Evolutionary conservation across 2,888 invertebrate species (phyloP).

Genomic region (Xylocampa areola): DNA sequence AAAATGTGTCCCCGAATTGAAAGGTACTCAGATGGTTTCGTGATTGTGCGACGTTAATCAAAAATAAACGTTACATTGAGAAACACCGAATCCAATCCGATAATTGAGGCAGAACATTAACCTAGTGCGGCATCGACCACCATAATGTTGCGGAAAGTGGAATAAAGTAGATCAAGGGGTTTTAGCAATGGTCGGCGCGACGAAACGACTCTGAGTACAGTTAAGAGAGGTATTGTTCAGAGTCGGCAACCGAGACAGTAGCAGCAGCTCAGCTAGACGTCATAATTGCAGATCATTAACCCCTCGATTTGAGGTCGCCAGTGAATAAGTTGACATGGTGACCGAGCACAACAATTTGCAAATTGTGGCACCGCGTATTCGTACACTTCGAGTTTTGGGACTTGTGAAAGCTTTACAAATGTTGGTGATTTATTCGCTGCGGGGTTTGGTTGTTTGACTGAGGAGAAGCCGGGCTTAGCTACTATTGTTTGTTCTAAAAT

Average conservation of each 20-base stretch:
- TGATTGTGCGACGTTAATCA: conserved; percentile 58
- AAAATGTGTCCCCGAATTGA: conserved; percentile 14
- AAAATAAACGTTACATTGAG: conserved; percentile 59
- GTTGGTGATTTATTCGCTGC: conserved; percentile 44
- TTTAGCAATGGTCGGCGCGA: conserved; percentile 66
- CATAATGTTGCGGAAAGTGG: conserved; percentile 58
- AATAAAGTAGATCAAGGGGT: conserved; percentile 63
- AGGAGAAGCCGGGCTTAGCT: conserved; percentile 29
- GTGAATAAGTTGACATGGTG: conserved; percentile 62
- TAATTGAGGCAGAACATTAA: conserved; percentile 68
- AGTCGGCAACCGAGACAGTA: conserved; percentile 65
- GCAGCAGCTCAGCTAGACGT: conserved; percentile 60
- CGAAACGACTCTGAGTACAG: conserved; percentile 70
- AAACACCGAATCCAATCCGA: conserved; percentile 66
- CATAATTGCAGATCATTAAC: conserved; percentile 76
- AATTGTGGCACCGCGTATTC: conserved; percentile 33
- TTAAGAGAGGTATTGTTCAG: conserved; percentile 73
- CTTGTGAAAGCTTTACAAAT: conserved; percentile 52
- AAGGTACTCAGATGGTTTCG: conserved; percentile 50
- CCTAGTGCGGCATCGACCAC: conserved; percentile 59
- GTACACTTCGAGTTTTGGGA: conserved; percentile 33
- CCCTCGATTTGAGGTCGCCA: conserved; percentile 63
- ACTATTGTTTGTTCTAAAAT: conserved; percentile 32
- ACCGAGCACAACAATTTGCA: conserved; percentile 56
- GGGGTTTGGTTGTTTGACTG: conserved; percentile 34